A percentile compares a stretch with the other conserved stretches of the same genome.
Conservation (phyloP, 1,140 invertebrate species). For the Psix sp. region DNA sequence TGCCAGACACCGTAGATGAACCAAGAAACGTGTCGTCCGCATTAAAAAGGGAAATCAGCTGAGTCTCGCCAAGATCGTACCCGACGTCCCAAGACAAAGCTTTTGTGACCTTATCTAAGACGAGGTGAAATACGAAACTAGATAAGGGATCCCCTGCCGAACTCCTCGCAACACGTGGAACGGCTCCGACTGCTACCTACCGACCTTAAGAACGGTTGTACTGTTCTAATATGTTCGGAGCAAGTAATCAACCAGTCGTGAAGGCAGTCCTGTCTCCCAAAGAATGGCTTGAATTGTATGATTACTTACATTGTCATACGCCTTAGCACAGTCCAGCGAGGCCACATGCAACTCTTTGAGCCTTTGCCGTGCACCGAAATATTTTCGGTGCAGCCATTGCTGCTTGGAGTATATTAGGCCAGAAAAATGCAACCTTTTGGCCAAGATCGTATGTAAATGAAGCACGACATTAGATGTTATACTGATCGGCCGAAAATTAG, state of each 20-base stretch:
- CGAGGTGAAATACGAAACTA: slow-evolving; percentile 75
- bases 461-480: slow-evolving; percentile 33
- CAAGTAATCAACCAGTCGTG: slow-evolving; percentile 7
- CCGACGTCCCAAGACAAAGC: slow-evolving; percentile 52
- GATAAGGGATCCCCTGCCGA: slow-evolving; percentile 77
- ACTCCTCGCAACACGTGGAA: slow-evolving; percentile 64
- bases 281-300: slow-evolving; percentile 5
- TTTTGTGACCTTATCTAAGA: slow-evolving; percentile 67
- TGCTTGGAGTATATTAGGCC: slow-evolving; percentile 16
- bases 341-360: no score
- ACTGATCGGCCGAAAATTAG: slow-evolving; percentile 39
- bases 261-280: slow-evolving; percentile 2
- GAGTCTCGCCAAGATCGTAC: neutral
- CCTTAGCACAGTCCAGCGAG: no score
- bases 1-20: slow-evolving; percentile 52
- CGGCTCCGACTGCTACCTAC: neutral
- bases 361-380: slow-evolving; percentile 22
- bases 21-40: slow-evolving; percentile 70
- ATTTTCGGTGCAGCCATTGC: slow-evolving; percentile 37
- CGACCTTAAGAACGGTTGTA: slow-evolving; percentile 14
- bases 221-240: slow-evolving; percentile 4
- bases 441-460: slow-evolving; percentile 41
- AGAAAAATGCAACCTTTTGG: neutral
- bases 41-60: slow-evolving; percentile 8
- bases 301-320: no score